These are phyloP conservation scores for Pelobates cultripes DNA, from an alignment of 2,797 vertebrate species.

Conservation along the genomic window DNA sequence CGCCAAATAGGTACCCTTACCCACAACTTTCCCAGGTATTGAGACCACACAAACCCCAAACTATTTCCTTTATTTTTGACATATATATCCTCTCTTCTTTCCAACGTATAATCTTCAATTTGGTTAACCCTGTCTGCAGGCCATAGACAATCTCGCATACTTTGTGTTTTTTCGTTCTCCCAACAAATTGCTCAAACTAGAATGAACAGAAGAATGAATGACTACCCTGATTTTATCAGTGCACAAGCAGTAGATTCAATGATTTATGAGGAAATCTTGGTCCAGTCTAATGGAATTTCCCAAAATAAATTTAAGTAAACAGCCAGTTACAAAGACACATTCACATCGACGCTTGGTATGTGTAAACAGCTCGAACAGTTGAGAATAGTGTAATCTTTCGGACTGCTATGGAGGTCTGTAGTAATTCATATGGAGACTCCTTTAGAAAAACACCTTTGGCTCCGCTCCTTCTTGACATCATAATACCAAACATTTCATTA, in stretches of 20 bases:
- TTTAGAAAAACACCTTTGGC: constrained; percentile 84
- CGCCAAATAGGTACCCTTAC: constrained; percentile 19
- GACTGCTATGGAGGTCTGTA: constrained; percentile 80
- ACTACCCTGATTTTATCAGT: constrained; percentile 87
- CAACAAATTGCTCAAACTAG: constrained; percentile 60
- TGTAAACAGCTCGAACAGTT: constrained; percentile 91
- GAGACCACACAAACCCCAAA: constrained; percentile 41
- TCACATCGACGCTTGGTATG: constrained; percentile 89
- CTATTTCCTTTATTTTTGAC: constrained; percentile 30
- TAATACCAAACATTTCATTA: constrained; percentile 71
- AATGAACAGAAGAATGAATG: constrained; percentile 73
- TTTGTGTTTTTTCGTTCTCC: not conserved
- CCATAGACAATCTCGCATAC: constrained; percentile 51
- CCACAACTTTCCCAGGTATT: constrained; percentile 42
- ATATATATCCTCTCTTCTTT: constrained; percentile 18
- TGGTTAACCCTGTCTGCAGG: constrained; percentile 22
- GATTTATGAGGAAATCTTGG: constrained; percentile 88
- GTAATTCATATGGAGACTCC: constrained; percentile 65
- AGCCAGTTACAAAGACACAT: constrained; percentile 89
- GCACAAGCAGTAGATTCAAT: constrained; percentile 89
- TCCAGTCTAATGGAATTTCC: constrained; percentile 92
- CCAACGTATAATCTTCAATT: constrained; percentile 27
- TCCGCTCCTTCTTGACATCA: constrained; percentile 82
- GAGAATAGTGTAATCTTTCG: constrained; percentile 87
- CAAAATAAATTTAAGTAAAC: constrained; percentile 97